Percentiles rank a stretch among this genome's conserved stretches.
Evolutionary conservation across 2,888 invertebrate genomes (phyloP).

Genomic region (Hemicrepidius hirtus): DNA sequence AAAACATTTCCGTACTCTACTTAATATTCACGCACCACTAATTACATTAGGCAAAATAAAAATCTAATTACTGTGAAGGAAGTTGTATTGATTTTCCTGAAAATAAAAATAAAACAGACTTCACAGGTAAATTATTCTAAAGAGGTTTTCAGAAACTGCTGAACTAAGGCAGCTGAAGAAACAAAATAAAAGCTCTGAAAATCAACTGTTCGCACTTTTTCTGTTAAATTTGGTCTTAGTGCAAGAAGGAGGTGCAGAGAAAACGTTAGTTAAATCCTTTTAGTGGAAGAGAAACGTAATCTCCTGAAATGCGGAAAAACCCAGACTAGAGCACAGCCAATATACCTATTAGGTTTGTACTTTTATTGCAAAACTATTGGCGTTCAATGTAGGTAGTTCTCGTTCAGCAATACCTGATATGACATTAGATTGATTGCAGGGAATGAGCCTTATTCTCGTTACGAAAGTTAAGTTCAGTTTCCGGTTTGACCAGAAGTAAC

Average conservation of each 20-base stretch:
- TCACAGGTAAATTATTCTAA: not conserved
- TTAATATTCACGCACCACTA: not conserved
- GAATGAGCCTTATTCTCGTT: no score
- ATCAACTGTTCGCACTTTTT: constrained; percentile 7
- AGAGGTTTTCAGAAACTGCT: not conserved
- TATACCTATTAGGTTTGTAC: no score
- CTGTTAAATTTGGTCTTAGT: not conserved
- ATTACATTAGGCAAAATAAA: not conserved
- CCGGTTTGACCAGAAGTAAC: no score
- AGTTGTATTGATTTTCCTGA: not conserved
- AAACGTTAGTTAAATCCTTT: constrained; percentile 12
- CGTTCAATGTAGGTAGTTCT: no score
- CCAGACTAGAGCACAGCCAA: not conserved
- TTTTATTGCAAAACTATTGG: no score
- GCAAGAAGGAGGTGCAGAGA: constrained; percentile 3
- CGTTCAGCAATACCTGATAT: no score
- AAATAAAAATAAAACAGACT: not conserved
- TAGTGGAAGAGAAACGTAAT: not conserved
- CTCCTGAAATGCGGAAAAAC: not conserved
- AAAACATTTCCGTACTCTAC: not conserved
- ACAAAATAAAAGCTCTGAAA: not conserved
- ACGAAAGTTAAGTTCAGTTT: no score
- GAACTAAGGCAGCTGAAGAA: not conserved
- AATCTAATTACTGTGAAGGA: not conserved
- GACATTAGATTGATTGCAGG: no score